These are phyloP conservation scores for Megaptera novaeangliae DNA, from an alignment of 2,113 vertebrate species.

Conservation along the genomic window DNA sequence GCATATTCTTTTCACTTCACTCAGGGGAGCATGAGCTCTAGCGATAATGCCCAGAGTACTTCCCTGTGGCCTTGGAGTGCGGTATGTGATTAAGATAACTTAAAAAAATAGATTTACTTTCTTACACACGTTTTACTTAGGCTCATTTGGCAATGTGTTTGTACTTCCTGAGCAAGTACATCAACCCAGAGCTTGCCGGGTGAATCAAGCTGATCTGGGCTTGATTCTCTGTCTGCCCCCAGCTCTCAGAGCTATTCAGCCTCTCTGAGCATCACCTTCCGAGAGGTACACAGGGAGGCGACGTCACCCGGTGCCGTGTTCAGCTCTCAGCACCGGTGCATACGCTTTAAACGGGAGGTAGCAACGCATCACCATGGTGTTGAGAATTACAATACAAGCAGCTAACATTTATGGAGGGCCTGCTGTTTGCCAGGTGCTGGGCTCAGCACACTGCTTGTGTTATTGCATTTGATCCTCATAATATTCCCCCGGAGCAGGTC, in stretches of 20 bases:
- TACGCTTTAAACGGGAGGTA: background rate
- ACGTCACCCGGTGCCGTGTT: accelerated
- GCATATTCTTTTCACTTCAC: background rate
- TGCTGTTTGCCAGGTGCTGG: background rate
- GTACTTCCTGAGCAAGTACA: background rate
- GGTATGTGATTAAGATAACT: background rate
- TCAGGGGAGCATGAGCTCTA: background rate
- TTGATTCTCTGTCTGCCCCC: background rate
- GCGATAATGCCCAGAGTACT: background rate
- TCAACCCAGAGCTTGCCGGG: background rate
- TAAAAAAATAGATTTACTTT: background rate
- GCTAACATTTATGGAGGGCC: background rate
- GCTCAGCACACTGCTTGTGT: no score
- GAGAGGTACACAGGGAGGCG: background rate
- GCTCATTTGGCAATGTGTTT: background rate
- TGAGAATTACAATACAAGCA: background rate
- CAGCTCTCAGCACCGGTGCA: background rate
- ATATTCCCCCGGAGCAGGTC: background rate
- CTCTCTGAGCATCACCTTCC: background rate
- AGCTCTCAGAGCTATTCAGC: background rate
- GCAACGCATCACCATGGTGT: accelerated
- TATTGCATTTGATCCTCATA: background rate
- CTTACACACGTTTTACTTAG: background rate
- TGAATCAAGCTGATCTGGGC: background rate
- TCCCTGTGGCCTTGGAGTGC: background rate